Conservation (phyloP, 2,113 vertebrate species). For the Triplophysa rosa region DNA sequence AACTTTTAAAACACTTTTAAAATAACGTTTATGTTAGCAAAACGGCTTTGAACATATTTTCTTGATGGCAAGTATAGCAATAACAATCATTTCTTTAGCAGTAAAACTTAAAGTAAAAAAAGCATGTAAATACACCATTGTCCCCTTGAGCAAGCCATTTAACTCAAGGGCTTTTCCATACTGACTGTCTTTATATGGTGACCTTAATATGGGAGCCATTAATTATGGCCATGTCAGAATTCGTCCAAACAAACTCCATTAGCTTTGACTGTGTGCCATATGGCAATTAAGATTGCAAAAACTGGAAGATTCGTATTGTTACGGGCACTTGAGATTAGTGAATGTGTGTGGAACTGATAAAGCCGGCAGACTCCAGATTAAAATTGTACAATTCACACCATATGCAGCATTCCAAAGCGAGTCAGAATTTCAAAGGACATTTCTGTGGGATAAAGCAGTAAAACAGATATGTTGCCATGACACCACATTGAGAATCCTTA, state of each 20-base stretch:
- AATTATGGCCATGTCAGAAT: not conserved
- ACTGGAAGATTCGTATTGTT: not conserved
- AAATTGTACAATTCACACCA: constrained; percentile 7
- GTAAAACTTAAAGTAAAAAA: too few relatives aligned
- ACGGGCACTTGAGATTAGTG: constrained; percentile 1
- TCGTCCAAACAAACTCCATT: not conserved
- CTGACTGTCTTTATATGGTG: not conserved
- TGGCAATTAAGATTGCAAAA: not conserved
- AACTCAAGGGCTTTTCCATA: not conserved
- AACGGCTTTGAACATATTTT: too few relatives aligned
- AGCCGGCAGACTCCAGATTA: not conserved
- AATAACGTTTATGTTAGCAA: too few relatives aligned
- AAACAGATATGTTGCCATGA: constrained; percentile 49
- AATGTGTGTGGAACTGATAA: not conserved
- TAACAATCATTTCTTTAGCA: too few relatives aligned
- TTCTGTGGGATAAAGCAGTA: constrained; percentile 43
- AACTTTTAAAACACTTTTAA: too few relatives aligned
- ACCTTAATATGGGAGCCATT: not conserved
- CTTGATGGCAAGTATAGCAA: too few relatives aligned
- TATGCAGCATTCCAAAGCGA: constrained; percentile 29
- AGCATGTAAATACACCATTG: not conserved
- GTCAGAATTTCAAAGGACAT: constrained; percentile 15
- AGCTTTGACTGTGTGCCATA: not conserved
- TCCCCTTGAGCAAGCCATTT: not conserved
- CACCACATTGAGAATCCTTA: constrained; percentile 61